phyloP scores from a whole-genome alignment of 2,888 invertebrate species.

The Andrena dorsata region DNA sequence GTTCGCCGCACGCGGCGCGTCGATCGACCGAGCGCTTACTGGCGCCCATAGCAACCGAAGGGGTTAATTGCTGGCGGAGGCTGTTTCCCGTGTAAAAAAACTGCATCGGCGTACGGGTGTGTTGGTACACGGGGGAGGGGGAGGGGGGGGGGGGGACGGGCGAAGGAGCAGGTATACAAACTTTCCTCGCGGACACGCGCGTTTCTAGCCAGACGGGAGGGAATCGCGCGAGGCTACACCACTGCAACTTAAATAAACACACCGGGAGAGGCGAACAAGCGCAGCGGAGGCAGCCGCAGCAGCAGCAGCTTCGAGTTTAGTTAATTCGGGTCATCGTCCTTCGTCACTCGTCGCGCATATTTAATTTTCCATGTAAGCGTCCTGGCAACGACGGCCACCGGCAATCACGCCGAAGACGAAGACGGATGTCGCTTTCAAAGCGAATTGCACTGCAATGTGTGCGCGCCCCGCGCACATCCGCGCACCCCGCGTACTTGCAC shows the following conservation, averaged over 20 bases:
- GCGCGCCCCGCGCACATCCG: slow-evolving; percentile 32
- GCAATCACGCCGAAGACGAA: slow-evolving; percentile 3
- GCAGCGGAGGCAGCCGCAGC: slow-evolving; percentile 51
- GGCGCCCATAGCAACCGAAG: slow-evolving; percentile 35
- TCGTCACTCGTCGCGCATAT: slow-evolving; percentile 66
- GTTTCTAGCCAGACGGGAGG: slow-evolving; percentile 29
- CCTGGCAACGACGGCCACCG: slow-evolving; percentile 27
- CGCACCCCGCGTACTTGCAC: slow-evolving; percentile 11
- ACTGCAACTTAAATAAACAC: slow-evolving; percentile 72
- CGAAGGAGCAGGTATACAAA: slow-evolving; percentile 29
- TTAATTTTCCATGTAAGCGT: slow-evolving; percentile 65
- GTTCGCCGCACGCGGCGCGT: slow-evolving; percentile 15
- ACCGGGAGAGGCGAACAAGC: slow-evolving; percentile 53
- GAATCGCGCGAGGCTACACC: slow-evolving; percentile 54
- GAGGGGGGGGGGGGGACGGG: too few species aligned
- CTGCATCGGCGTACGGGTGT: background rate
- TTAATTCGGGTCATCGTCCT: slow-evolving; percentile 79
- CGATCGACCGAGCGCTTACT: slow-evolving; percentile 13
- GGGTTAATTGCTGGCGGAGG: slow-evolving; percentile 16
- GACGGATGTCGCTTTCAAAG: slow-evolving; percentile 55
- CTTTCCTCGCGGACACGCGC: slow-evolving; percentile 37
- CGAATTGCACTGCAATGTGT: slow-evolving; percentile 43
- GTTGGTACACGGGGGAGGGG: too few species aligned
- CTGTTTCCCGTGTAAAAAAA: background rate
- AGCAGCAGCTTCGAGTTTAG: slow-evolving; percentile 68